Conservation (phyloP, 2,797 vertebrate genomes). For the Florisuga fusca region DNA sequence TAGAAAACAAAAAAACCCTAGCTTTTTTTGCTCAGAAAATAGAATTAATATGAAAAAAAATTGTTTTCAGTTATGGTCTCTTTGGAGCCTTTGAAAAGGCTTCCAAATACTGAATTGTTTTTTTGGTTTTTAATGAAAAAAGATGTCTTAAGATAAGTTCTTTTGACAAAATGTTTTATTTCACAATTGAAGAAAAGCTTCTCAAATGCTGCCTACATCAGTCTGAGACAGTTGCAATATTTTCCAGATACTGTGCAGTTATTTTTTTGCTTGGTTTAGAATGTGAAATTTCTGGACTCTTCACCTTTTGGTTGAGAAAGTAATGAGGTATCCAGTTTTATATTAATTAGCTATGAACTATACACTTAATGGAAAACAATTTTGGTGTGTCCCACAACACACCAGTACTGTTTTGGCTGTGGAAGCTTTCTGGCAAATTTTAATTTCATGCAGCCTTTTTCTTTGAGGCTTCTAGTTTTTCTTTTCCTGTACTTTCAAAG, state of each 20-base stretch:
- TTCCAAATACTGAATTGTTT: not conserved
- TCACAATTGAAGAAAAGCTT: not conserved
- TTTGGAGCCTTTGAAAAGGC: not conserved
- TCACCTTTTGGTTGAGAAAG: not conserved
- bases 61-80: not conserved
- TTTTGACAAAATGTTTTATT: not conserved
- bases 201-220: not conserved
- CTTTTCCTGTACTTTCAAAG: not conserved
- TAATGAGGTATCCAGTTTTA: not conserved
- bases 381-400: not conserved
- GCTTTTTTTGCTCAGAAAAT: not conserved
- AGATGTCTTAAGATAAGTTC: not conserved
- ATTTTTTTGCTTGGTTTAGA: not conserved
- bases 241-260: not conserved
- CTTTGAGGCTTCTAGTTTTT: not conserved
- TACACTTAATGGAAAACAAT: not conserved
- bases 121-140: not conserved
- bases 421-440: not conserved
- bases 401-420: not conserved
- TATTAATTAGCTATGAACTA: not conserved
- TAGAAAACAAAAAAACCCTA: not conserved
- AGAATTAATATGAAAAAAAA: not conserved
- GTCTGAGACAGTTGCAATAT: not conserved
- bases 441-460: not conserved
- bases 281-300: not conserved